Base-by-base conservation (phyloP, 2,888 invertebrate species). In the Amorpha juglandis region DNA sequence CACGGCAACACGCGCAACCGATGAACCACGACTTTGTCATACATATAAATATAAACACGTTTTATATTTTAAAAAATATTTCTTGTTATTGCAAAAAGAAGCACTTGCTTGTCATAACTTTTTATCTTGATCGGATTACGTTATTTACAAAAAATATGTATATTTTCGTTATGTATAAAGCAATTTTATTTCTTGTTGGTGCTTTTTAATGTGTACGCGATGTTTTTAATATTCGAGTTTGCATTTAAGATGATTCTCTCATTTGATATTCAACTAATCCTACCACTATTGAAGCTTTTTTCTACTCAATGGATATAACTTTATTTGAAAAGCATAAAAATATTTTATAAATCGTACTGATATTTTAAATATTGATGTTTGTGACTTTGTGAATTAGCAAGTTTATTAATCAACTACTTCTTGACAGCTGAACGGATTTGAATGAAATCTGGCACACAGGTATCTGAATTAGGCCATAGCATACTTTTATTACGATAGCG, bases 111-210 rank as follows among this genome's bases (percentile, higher is more conserved):
- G 62, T 50, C 65, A 62, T 62, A 51, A 62, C 62, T 62, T 62
- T 47, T 64, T 42, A 65, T 65, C 45, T 65, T 38, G 51, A 65
- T 62, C 62, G 50, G 62, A 65, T 65, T 62, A 65, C 48, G 38
- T 33, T 62, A 51, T 65, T 62, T 65, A 42, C 48, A 27, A 51
- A n/a, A 16, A 45, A 48, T 47, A 63, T 48, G 42, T 33, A 58
- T 48, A 58, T 14, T 50, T 65, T 50, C 35, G 21, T 48, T 33
- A 38, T 19, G 33, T 35, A 64, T 16, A 16, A 65, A 64, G 45
- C 38, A 12, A 3, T 48, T 45, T 48, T 19, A 58, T 38, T 35
- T 58, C 50, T 33, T 35, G 45, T 16, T 19, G 45, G 55, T 58
- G 55, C 35, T 35, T 38, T 16, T 42, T 38, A 38, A 42, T 55